Evolutionary conservation across 2,113 vertebrate genomes (phyloP).

Genomic region (Turdus rufiventris): DNA sequence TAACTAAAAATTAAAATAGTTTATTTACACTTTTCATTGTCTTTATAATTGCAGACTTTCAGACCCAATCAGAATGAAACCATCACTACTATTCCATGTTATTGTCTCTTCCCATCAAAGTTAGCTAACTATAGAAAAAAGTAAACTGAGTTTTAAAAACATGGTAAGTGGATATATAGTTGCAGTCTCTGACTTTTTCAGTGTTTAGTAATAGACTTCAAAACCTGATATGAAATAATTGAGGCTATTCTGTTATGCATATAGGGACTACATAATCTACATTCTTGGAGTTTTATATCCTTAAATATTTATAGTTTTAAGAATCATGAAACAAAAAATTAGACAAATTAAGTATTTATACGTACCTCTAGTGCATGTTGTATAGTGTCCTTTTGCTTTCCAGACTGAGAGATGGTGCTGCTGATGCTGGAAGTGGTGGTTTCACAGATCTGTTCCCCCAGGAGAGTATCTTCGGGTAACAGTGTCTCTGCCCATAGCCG

Average conservation of each 20-base stretch:
- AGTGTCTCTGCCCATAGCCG: constrained; percentile 94
- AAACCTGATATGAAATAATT: background rate
- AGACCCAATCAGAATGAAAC: background rate
- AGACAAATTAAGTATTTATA: background rate
- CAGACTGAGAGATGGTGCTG: constrained; percentile 76
- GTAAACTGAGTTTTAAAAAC: background rate
- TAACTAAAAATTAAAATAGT: background rate
- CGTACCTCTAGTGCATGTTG: constrained; percentile 94
- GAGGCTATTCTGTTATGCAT: background rate
- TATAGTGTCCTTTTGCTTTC: constrained; percentile 91
- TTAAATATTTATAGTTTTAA: background rate
- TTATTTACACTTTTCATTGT: background rate
- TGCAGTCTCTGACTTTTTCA: background rate
- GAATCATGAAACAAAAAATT: background rate
- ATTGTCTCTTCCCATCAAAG: background rate
- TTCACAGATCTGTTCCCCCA: constrained; percentile 95
- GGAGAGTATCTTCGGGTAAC: constrained; percentile 90
- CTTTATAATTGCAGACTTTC: background rate
- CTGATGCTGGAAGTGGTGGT: constrained; percentile 84
- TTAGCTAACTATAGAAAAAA: background rate
- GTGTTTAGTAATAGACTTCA: background rate
- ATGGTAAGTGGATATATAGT: background rate
- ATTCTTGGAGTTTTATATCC: background rate
- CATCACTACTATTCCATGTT: background rate
- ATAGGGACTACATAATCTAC: background rate